Evolutionary conservation across 2,113 vertebrate genomes (phyloP).

Genomic region (Hemiprocne comata): DNA sequence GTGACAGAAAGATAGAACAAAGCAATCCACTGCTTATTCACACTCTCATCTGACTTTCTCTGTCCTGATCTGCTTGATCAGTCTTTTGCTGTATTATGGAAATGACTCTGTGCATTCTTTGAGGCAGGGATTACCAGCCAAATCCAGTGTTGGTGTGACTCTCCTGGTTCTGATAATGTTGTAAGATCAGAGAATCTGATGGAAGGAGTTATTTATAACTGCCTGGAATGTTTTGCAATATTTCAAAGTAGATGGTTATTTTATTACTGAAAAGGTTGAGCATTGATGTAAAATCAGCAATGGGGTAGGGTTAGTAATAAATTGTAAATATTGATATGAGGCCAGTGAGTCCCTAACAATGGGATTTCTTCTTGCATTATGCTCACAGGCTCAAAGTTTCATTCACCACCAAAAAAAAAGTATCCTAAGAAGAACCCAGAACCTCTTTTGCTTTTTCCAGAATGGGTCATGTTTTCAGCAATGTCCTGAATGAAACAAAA

Average conservation of each 20-base stretch:
- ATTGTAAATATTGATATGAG: neutral
- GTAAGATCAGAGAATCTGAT: neutral
- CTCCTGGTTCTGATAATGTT: neutral
- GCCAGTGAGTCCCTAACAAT: neutral
- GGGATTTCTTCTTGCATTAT: neutral
- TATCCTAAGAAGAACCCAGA: neutral
- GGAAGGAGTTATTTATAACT: neutral
- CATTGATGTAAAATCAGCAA: neutral
- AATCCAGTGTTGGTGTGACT: neutral
- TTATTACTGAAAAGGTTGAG: neutral
- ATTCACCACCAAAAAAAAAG: neutral
- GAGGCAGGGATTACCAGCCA: neutral
- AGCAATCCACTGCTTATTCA: neutral
- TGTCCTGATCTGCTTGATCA: neutral
- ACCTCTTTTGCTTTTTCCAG: neutral
- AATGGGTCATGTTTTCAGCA: neutral
- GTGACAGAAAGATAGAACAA: neutral
- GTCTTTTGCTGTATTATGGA: neutral
- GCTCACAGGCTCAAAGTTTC: neutral
- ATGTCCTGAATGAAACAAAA: neutral
- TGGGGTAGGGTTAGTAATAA: neutral
- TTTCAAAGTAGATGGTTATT: neutral
- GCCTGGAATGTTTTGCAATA: neutral
- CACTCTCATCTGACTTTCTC: neutral
- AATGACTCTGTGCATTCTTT: neutral